Conservation (phyloP, 1,140 invertebrate genomes). For the Himalopsyche phryganea region DNA sequence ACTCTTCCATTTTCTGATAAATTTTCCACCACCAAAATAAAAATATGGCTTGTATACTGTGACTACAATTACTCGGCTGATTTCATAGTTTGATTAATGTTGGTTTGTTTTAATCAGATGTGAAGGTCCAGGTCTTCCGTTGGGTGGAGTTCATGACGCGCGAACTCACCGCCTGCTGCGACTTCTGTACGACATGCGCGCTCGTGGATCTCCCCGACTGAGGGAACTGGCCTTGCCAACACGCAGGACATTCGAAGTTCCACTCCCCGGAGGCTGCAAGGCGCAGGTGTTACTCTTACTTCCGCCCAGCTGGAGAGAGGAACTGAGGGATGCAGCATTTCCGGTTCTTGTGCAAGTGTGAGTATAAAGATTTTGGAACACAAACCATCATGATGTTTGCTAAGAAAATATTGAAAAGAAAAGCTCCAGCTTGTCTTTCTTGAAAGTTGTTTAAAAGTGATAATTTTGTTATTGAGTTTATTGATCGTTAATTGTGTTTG, state of each 20-base stretch:
- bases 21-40: no score
- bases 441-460: no score
- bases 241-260: conserved; percentile 71
- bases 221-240: conserved; percentile 70
- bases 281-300: conserved; percentile 76
- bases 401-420: no score
- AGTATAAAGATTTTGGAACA: conserved; percentile 40
- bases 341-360: conserved; percentile 80
- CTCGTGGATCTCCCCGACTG: conserved; percentile 55
- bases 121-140: conserved; percentile 72
- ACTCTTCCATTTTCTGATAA: no score
- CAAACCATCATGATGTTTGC: conserved; percentile 1
- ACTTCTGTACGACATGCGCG: conserved; percentile 70
- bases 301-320: conserved; percentile 78
- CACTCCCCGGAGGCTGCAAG: conserved; percentile 70
- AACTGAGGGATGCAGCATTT: conserved; percentile 78
- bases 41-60: no score
- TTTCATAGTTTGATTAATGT: no score
- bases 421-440: no score
- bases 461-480: no score
- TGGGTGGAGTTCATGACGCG: conserved; percentile 71
- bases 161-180: conserved; percentile 67
- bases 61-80: no score
- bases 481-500: no score
- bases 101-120: conserved; percentile 51